Evolutionary conservation across 1,140 invertebrate species (phyloP), one percentile per base, ranked within the genome.

Genomic region (Saccostrea glomerata): DNA sequence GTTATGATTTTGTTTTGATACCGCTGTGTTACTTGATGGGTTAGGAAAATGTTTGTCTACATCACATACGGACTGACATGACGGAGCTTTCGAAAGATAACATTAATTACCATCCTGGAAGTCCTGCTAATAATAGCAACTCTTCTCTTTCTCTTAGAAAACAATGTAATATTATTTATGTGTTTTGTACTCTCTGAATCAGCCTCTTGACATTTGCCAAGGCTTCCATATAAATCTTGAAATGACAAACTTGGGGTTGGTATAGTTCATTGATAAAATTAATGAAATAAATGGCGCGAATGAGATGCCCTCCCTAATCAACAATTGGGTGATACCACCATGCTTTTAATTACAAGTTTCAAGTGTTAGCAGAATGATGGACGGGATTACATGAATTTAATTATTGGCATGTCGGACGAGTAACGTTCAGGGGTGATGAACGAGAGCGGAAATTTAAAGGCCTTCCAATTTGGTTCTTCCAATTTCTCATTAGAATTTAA

Each of bases 211-310:
- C 70, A 77, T 77, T 77, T 77, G 70, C 70, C 25, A 25, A 77
- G 30, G 70, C 70, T 77, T 77, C 30, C 70, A 77, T 77, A 77
- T 77, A 77, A 77, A 77, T 77, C 70, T 77, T 77, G 70, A 77
- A 77, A 77, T 77, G 70, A 77, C 70, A 77, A 77, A 77, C 23
- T 77, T 77, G 25, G 70, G 70, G 70, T 77, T 77, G 70, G 70
- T 77, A 77, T 77, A 77, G 70, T 77, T 77, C 70, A 77, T 77
- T 77, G 70, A 77, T 77, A 77, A 77, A 77, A 77, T 77, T 77
- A 77, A 77, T 77, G 70, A 77, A 77, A 77, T 77, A 77, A 77
- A 77, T 77, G 70, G 70, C 36, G 70, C 70, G 70, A 77, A 77
- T 77, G 70, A 77, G 70, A 77, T 77, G 70, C 70, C 70, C 70